A percentile compares a stretch with the other conserved stretches of the same genome.
Evolutionary conservation across 2,797 vertebrate genomes (phyloP).

Genomic region (Halcyon badia): DNA sequence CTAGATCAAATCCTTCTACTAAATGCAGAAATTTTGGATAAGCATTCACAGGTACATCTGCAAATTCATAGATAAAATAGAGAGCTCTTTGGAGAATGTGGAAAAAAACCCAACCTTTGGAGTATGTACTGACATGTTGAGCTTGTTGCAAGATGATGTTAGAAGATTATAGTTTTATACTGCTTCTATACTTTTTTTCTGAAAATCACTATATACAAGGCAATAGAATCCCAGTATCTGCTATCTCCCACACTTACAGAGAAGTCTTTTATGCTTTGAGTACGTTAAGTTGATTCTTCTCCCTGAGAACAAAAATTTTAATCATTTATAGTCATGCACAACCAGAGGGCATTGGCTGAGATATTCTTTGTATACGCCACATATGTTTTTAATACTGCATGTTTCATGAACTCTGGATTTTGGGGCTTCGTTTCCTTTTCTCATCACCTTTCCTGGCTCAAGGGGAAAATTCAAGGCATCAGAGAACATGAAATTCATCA

Average conservation of each 20-base stretch:
- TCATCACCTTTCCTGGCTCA: slow-evolving; percentile 62
- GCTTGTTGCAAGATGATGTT: rapidly evolving
- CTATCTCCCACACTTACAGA: not conserved
- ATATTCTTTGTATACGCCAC: not conserved
- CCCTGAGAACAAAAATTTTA: not conserved
- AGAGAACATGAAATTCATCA: slow-evolving; percentile 72
- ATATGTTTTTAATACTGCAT: slow-evolving; percentile 24
- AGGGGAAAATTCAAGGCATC: slow-evolving; percentile 50
- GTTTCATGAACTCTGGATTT: slow-evolving; percentile 53
- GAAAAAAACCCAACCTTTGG: not conserved
- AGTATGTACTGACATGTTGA: not conserved
- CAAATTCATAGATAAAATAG: not conserved
- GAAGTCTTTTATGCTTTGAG: not conserved
- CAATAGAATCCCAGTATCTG: not conserved
- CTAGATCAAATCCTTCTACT: not conserved
- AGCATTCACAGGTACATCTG: not conserved
- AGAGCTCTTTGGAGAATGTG: not conserved
- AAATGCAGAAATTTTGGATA: not conserved
- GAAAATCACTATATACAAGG: not conserved
- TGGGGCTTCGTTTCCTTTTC: slow-evolving; percentile 61
- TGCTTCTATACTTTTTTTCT: not conserved
- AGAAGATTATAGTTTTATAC: not conserved
- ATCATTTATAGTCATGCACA: not conserved
- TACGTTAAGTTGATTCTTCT: not conserved
- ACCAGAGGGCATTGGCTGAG: not conserved